These are phyloP conservation scores for Phocoena phocoena DNA, from an alignment of 2,113 vertebrate genomes.

Conservation along the genomic window DNA sequence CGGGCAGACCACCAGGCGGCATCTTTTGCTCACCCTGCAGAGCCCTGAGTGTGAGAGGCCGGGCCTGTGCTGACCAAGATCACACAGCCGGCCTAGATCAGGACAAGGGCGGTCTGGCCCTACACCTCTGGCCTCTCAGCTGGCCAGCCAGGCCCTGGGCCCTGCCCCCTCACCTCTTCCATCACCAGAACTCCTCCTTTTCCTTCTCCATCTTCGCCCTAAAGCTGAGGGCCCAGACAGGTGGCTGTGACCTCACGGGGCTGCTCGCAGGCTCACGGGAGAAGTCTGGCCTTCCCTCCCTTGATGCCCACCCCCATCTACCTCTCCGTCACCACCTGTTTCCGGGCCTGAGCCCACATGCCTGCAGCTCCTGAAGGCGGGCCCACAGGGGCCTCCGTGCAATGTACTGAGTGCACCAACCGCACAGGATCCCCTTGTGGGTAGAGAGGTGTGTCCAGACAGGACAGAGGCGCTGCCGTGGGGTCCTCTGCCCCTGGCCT, in stretches of 20 bases:
- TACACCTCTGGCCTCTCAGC: background rate
- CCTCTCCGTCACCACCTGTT: background rate
- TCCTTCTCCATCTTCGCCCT: background rate
- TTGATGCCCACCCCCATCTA: rapidly evolving
- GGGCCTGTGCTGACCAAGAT: background rate
- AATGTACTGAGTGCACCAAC: rapidly evolving
- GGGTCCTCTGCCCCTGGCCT: background rate
- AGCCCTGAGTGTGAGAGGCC: background rate
- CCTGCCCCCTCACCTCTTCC: background rate
- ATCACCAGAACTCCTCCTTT: background rate
- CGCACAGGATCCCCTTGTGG: background rate
- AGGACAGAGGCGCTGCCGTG: background rate
- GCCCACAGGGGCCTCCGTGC: background rate
- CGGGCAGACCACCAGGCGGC: background rate
- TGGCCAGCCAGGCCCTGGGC: background rate
- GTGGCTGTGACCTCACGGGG: background rate
- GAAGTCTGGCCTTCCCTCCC: background rate
- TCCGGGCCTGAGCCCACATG: background rate
- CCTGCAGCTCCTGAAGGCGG: background rate
- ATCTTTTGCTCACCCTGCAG: background rate
- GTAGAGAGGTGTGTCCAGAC: background rate
- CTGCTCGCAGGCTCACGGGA: background rate
- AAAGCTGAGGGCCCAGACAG: background rate
- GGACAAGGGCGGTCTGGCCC: background rate
- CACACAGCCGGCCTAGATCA: background rate